phyloP scores from a whole-genome alignment of 1,140 invertebrate species.

The Caenorhabditis brenneri region DNA sequence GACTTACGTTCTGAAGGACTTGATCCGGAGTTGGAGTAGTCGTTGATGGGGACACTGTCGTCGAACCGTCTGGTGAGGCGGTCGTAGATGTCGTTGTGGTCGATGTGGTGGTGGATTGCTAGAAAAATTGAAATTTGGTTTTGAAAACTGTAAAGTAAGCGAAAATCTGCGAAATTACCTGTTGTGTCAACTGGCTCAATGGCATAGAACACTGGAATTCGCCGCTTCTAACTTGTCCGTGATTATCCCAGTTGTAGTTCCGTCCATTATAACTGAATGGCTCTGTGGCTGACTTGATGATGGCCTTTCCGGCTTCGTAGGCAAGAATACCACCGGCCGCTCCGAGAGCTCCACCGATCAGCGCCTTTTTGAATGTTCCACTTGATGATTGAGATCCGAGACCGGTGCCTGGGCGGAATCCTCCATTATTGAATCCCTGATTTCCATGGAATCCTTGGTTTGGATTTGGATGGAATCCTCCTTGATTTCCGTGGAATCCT shows the following conservation, averaged over 20 bases:
- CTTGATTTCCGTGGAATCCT: not conserved
- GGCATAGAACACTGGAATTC: constrained; percentile 43
- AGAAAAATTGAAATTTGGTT: not conserved
- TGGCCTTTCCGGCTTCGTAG: constrained; percentile 44
- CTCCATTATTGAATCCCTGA: constrained; percentile 18
- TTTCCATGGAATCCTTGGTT: not conserved
- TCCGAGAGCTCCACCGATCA: constrained; percentile 47
- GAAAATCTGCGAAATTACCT: no score
- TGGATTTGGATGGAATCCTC: not conserved
- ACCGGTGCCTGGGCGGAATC: constrained; percentile 41
- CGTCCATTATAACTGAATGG: constrained; percentile 43
- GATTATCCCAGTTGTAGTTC: constrained; percentile 46
- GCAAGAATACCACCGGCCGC: constrained; percentile 45
- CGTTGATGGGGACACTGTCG: constrained; percentile 17
- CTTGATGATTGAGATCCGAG: not conserved
- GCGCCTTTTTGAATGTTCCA: constrained; percentile 43
- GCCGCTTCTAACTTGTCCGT: not conserved
- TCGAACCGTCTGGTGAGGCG: constrained; percentile 7
- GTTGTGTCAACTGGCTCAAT: constrained; percentile 25
- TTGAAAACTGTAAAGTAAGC: no score
- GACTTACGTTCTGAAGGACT: constrained; percentile 37
- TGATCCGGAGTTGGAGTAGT: constrained; percentile 49
- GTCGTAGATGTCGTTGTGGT: not conserved
- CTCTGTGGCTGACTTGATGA: constrained; percentile 38
- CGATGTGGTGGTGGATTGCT: constrained; percentile 42